Conservation (phyloP, 2,113 vertebrate genomes). For the Psittacula cyanocephala region DNA sequence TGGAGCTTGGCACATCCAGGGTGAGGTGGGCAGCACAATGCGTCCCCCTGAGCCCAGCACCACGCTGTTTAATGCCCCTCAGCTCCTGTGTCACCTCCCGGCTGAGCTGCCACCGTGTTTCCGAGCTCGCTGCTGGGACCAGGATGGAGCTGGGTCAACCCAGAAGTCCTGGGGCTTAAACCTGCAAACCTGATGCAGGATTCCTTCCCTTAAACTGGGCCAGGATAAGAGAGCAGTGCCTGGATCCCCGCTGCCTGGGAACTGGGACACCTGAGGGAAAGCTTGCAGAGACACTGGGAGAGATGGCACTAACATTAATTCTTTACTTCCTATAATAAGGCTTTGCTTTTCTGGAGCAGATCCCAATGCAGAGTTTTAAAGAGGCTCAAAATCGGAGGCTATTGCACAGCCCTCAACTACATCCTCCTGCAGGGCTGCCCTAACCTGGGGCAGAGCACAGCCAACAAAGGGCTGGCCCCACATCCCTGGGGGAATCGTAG, state of each 20-base stretch:
- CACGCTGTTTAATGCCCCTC: fast-evolving
- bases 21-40: fast-evolving
- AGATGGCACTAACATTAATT: not conserved
- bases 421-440: not conserved
- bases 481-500: not conserved
- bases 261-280: not conserved
- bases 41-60: not conserved
- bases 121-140: not conserved
- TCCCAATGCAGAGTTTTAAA: not conserved
- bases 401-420: fast-evolving
- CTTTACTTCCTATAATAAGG: not conserved
- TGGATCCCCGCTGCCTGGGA: not conserved
- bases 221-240: not conserved
- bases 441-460: not conserved
- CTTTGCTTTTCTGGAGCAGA: not conserved
- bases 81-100: not conserved
- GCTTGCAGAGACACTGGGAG: not conserved
- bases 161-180: not conserved
- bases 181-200: not conserved
- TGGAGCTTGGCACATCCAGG: not conserved
- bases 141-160: fast-evolving
- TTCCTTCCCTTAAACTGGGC: not conserved
- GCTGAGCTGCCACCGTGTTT: not conserved
- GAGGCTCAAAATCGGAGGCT: not conserved
- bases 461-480: fast-evolving